phyloP scores from a whole-genome alignment of 2,888 invertebrate genomes.

The Cotesia congregata region DNA sequence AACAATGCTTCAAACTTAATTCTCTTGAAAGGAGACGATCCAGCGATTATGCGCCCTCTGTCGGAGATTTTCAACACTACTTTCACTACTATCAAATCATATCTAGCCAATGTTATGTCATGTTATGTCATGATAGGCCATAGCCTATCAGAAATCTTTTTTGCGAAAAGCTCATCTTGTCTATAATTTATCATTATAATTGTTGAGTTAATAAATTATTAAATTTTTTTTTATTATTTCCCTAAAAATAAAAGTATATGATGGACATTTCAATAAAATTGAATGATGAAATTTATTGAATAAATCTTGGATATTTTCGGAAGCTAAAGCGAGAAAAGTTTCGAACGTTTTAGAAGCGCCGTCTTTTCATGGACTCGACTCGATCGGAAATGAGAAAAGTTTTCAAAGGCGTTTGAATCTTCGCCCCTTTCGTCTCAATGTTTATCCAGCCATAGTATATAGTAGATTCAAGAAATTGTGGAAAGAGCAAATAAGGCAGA shows the following conservation, averaged over 20 bases:
- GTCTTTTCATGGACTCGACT: conserved; percentile 51
- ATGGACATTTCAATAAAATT: not conserved
- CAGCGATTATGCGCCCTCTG: no score
- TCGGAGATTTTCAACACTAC: no score
- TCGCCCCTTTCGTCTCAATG: conserved; percentile 35
- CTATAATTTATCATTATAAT: no score
- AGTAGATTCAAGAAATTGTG: not conserved
- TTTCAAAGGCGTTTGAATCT: conserved; percentile 52
- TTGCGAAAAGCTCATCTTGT: no score
- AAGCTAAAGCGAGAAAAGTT: conserved; percentile 11
- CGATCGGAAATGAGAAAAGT: conserved; percentile 66
- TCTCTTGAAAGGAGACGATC: no score
- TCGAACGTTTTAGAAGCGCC: conserved; percentile 29
- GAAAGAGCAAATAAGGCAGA: conserved; percentile 12
- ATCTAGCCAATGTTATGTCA: no score
- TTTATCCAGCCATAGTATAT: conserved; percentile 37
- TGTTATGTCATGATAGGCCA: no score
- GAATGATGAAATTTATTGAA: conserved; percentile 13
- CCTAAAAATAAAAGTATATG: conserved; percentile 19
- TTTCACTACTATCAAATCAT: no score
- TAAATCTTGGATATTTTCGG: conserved; percentile 8
- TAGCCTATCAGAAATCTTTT: no score
- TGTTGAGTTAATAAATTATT: no score
- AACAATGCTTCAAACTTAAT: no score
- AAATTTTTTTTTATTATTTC: not conserved